Conservation (phyloP, 2,113 vertebrate genomes). For the Leiothrix lutea region DNA sequence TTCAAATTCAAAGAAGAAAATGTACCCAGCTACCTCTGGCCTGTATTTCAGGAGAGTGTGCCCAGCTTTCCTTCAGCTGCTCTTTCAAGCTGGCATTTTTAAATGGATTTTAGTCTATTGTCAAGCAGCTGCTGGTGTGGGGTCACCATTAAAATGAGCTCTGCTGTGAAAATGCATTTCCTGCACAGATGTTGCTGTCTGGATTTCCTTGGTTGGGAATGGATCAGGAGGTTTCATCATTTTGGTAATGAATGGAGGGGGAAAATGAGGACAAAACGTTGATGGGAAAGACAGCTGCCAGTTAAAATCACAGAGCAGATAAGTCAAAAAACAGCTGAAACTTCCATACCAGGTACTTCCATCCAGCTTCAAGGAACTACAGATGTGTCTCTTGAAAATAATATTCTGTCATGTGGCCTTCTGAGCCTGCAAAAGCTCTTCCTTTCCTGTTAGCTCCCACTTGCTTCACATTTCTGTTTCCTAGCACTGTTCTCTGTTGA, state of each 20-base stretch:
- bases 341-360: neutral
- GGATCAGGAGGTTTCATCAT: neutral
- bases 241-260: neutral
- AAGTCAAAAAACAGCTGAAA: neutral
- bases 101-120: neutral
- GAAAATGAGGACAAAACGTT: neutral
- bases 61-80: neutral
- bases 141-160: neutral
- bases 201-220: neutral
- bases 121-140: neutral
- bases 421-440: neutral
- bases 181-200: neutral
- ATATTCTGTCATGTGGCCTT: neutral
- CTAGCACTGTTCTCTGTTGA: neutral
- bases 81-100: neutral
- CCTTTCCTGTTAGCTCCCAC: neutral
- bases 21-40: neutral
- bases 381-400: neutral
- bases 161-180: neutral
- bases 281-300: neutral
- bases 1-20: neutral
- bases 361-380: neutral
- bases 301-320: neutral
- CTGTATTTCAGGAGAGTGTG: neutral
- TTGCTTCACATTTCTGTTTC: neutral